These are phyloP conservation scores for Limonius californicus DNA, from an alignment of 1,140 invertebrate species.

Conservation along the genomic window DNA sequence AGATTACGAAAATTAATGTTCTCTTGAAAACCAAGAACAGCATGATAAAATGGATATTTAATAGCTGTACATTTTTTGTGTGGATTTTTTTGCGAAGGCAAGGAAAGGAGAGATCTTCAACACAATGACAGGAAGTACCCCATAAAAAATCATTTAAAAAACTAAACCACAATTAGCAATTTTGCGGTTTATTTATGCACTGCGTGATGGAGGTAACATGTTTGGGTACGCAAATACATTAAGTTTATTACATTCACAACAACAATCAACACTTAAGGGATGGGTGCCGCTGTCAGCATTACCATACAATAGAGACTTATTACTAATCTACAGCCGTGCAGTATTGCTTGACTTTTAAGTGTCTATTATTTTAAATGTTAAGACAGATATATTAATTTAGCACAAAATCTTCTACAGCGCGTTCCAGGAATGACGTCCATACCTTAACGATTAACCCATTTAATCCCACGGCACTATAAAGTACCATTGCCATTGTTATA, in stretches of 20 bases:
- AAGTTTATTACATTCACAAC: constrained; percentile 14
- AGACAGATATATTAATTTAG: background rate
- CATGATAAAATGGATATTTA: too few relatives aligned
- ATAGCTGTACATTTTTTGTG: too few relatives aligned
- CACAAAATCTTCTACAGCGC: too few relatives aligned
- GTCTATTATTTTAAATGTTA: background rate
- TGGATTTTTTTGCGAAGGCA: too few relatives aligned
- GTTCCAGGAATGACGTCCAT: too few relatives aligned
- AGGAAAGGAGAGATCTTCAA: too few relatives aligned
- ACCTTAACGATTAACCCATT: too few relatives aligned
- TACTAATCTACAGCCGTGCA: constrained; percentile 12
- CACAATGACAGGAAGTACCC: too few relatives aligned
- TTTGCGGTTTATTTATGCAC: background rate
- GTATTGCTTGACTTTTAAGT: constrained; percentile 9
- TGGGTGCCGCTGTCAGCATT: constrained; percentile 11
- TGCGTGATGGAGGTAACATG: background rate
- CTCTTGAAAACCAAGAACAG: too few relatives aligned
- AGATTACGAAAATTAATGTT: too few relatives aligned
- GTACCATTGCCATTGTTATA: too few relatives aligned
- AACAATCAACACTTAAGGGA: constrained; percentile 12
- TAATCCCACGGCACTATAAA: too few relatives aligned
- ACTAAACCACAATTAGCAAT: background rate
- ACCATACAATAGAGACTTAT: constrained; percentile 12
- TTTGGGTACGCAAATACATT: background rate
- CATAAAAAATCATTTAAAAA: background rate